phyloP scores from a whole-genome alignment of 2,113 vertebrate genomes.

The Rhagologus leucostigma region DNA sequence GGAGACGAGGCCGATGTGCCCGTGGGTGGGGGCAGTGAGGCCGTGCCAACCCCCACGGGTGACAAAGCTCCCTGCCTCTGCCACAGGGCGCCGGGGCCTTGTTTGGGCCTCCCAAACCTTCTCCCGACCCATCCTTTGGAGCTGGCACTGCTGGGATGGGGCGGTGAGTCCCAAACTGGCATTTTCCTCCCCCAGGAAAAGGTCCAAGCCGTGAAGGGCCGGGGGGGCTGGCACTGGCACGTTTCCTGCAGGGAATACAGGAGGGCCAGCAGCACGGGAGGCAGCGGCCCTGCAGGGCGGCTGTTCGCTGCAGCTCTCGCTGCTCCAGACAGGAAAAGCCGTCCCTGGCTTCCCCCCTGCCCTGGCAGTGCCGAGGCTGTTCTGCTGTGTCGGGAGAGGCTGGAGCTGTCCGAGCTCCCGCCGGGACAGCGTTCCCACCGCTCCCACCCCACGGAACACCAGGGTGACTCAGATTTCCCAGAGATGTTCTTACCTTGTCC shows the following conservation, averaged over 20 bases:
- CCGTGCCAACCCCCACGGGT: accelerated
- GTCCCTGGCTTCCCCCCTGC: background rate
- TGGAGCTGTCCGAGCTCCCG: background rate
- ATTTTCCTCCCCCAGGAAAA: background rate
- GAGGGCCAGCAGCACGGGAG: background rate
- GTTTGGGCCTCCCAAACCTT: background rate
- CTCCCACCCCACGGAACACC: background rate
- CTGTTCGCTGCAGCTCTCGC: background rate
- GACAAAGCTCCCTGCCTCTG: background rate
- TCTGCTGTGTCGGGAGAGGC: background rate
- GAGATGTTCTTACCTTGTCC: conserved; percentile 23
- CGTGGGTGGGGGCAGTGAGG: background rate
- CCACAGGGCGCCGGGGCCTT: background rate
- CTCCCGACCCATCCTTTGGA: background rate
- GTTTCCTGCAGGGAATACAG: background rate
- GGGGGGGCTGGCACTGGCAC: accelerated
- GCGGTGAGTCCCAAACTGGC: accelerated
- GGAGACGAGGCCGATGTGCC: accelerated
- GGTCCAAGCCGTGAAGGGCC: background rate
- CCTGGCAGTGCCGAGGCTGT: background rate
- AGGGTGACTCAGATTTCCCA: conserved; percentile 5
- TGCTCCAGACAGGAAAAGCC: background rate
- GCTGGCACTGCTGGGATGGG: background rate
- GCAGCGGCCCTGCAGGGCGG: background rate
- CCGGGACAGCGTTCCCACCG: background rate